phyloP scores from a whole-genome alignment of 1,140 invertebrate genomes.

The Drosophila mojavensis region DNA sequence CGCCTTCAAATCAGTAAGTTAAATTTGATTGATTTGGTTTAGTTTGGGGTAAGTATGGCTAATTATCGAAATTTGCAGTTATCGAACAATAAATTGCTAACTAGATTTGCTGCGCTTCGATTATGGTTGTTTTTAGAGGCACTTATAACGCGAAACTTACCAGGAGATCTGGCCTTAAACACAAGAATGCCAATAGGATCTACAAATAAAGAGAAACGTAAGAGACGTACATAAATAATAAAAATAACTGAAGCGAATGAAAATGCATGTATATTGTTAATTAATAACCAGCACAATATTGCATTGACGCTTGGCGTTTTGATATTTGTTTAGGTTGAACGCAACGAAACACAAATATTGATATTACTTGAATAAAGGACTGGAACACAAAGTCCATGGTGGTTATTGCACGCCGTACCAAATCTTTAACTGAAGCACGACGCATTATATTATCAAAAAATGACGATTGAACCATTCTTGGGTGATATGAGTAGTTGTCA shows the following conservation, averaged over 20 bases:
- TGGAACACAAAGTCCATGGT: slow-evolving; percentile 53
- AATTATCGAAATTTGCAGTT: slow-evolving; percentile 23
- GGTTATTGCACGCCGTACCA: slow-evolving; percentile 45
- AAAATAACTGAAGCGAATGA: slow-evolving; percentile 63
- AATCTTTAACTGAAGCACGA: slow-evolving; percentile 32
- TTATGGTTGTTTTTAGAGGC: slow-evolving; percentile 38
- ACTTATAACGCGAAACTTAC: slow-evolving; percentile 85
- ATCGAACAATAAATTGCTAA: slow-evolving; percentile 1
- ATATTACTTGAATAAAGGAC: slow-evolving; percentile 58
- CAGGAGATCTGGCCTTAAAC: slow-evolving; percentile 89
- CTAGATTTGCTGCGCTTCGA: slow-evolving; percentile 30
- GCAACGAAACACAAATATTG: slow-evolving; percentile 11
- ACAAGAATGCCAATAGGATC: slow-evolving; percentile 89
- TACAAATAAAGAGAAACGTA: slow-evolving; percentile 85
- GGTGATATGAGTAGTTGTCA: slow-evolving; percentile 18
- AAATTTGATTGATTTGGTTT: slow-evolving; percentile 25
- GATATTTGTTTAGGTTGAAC: slow-evolving; percentile 6
- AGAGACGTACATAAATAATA: slow-evolving; percentile 81
- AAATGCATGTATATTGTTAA: slow-evolving; percentile 32
- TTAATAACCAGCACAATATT: slow-evolving; percentile 13
- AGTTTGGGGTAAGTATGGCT: slow-evolving; percentile 44
- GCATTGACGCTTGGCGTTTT: background rate
- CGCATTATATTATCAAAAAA: slow-evolving; percentile 33
- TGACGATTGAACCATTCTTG: slow-evolving; percentile 36
- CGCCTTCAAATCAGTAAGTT: slow-evolving; percentile 13